A percentile compares a stretch with the other conserved stretches of the same genome.
These are phyloP conservation scores for Dasysyrphus albostriatus DNA, from an alignment of 2,888 invertebrate species.

Conservation along the genomic window DNA sequence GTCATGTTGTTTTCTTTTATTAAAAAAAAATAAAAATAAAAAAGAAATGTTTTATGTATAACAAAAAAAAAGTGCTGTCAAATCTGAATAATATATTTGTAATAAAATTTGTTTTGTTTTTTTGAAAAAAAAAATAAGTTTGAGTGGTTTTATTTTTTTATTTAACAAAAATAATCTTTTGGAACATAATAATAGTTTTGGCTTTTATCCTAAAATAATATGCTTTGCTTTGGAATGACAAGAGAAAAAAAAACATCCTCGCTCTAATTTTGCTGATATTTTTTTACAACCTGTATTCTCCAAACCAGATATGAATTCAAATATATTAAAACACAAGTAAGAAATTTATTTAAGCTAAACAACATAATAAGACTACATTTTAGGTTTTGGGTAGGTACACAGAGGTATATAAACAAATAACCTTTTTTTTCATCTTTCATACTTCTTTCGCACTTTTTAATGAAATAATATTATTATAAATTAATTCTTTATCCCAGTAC, in stretches of 20 bases:
- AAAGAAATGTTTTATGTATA: slow-evolving; percentile 23
- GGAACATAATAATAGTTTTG: slow-evolving; percentile 5
- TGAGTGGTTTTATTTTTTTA: slow-evolving; percentile 33
- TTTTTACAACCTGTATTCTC: background rate
- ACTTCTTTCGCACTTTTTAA: background rate
- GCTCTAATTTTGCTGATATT: background rate
- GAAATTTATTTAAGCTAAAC: background rate
- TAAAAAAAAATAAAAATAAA: background rate
- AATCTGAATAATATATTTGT: slow-evolving; percentile 24
- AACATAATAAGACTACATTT: background rate
- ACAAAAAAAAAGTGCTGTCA: slow-evolving; percentile 15
- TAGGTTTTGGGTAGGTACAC: background rate
- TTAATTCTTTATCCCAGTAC: no score
- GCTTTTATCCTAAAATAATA: slow-evolving; percentile 9
- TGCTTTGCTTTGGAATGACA: slow-evolving; percentile 47
- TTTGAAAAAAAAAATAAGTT: slow-evolving; percentile 15
- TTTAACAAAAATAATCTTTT: background rate
- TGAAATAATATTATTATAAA: background rate
- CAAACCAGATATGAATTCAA: background rate
- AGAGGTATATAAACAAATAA: background rate
- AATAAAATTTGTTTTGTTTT: slow-evolving; percentile 34
- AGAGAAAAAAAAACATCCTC: background rate
- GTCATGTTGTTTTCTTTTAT: slow-evolving; percentile 15
- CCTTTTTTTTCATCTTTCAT: background rate
- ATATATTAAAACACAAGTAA: background rate